Evolutionary conservation across 1,140 invertebrate genomes (phyloP).

Genomic region (Sinella curviseta): DNA sequence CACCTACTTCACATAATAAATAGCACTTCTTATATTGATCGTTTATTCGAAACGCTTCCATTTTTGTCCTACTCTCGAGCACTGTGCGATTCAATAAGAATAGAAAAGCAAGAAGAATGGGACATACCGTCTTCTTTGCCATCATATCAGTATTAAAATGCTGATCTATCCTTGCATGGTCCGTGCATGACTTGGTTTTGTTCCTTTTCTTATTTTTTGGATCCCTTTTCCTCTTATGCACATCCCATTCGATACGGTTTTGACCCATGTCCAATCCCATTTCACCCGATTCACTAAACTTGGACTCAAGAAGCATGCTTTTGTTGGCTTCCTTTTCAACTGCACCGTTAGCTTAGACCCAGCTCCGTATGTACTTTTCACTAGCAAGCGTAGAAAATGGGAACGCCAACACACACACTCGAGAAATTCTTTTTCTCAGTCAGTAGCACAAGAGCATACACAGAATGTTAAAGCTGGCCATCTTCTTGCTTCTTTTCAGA

Average conservation of each 20-base stretch:
- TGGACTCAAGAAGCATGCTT: background rate
- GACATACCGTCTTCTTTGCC: too few relatives aligned
- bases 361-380: background rate
- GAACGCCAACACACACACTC: background rate
- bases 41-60: too few relatives aligned
- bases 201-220: too few relatives aligned
- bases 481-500: too few relatives aligned
- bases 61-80: too few relatives aligned
- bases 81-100: too few relatives aligned
- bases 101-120: too few relatives aligned
- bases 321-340: background rate
- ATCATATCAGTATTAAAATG: background rate
- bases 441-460: background rate
- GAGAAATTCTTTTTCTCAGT: background rate
- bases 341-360: background rate
- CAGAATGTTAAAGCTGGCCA: background rate
- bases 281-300: background rate
- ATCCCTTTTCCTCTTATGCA: background rate
- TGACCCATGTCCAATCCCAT: slow-evolving; percentile 6
- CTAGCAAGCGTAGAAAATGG: background rate
- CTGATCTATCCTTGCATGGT: background rate
- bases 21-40: too few relatives aligned
- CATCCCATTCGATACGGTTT: slow-evolving; percentile 3
- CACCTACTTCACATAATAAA: too few relatives aligned
- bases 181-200: background rate